These are phyloP conservation scores for Ascidia mentula DNA, from an alignment of 23 tunicate species.

Conservation along the genomic window DNA sequence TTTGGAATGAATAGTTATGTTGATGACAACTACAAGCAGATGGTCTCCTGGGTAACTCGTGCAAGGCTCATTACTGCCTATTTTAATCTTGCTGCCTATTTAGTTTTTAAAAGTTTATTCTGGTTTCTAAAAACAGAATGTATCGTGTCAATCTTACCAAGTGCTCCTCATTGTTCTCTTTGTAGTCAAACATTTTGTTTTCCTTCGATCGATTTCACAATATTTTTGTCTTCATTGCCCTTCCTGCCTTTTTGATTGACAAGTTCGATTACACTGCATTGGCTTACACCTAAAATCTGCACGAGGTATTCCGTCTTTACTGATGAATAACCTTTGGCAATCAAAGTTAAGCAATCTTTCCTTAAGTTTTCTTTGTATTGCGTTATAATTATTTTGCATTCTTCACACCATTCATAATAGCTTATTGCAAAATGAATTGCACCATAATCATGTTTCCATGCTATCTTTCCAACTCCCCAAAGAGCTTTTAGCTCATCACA, in stretches of 20 bases:
- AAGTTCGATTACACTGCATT: conserved; percentile 14
- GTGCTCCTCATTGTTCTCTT: conserved; percentile 50
- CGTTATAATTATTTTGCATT: conserved; percentile 28
- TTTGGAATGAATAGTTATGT: no score
- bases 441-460: conserved; percentile 55
- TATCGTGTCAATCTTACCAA: conserved; percentile 62
- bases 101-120: no score
- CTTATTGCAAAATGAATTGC: conserved; percentile 31
- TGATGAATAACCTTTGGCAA: conserved; percentile 58
- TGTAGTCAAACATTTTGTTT: conserved; percentile 4
- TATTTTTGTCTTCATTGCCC: conserved; percentile 14
- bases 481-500: conserved; percentile 54
- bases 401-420: conserved; percentile 54
- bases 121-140: conserved; percentile 68
- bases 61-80: no score
- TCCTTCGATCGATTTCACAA: conserved; percentile 28
- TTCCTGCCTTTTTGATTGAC: conserved; percentile 36
- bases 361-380: conserved; percentile 28
- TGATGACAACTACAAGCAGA: no score
- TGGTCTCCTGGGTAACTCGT: no score
- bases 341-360: conserved; percentile 50
- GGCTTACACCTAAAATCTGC: conserved; percentile 27
- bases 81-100: no score
- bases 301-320: conserved; percentile 29
- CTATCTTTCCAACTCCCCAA: conserved; percentile 71